Evolutionary conservation across 2,113 vertebrate genomes (phyloP).

Genomic region (Panthera tigris): DNA sequence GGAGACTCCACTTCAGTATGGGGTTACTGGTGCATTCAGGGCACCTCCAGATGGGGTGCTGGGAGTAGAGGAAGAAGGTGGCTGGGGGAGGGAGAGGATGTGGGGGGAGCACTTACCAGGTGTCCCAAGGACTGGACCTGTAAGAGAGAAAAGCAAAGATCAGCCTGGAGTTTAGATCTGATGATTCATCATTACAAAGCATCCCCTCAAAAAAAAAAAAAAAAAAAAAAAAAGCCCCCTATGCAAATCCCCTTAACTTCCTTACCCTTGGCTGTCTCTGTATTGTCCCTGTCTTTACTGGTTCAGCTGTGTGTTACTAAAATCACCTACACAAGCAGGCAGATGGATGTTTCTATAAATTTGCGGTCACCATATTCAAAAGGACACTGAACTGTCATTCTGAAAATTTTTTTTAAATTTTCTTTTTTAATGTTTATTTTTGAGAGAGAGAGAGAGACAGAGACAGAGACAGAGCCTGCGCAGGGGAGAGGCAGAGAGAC

Average conservation of each 20-base stretch:
- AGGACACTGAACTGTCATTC: not conserved
- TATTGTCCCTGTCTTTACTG: not conserved
- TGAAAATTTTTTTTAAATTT: not conserved
- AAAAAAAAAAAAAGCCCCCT: not conserved
- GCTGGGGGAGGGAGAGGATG: not conserved
- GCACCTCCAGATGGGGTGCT: not conserved
- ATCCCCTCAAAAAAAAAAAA: not conserved
- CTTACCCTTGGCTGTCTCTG: not conserved
- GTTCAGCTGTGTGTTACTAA: not conserved
- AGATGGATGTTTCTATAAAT: not conserved
- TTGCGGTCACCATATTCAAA: not conserved
- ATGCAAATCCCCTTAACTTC: not conserved
- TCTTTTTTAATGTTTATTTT: too few species aligned
- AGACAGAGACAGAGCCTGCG: too few species aligned
- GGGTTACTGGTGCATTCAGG: not conserved
- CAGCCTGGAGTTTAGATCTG: not conserved
- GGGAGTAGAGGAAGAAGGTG: not conserved
- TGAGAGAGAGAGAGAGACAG: too few species aligned
- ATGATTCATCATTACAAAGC: not conserved
- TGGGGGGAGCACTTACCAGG: slow-evolving; percentile 46
- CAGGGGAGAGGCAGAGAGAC: too few species aligned
- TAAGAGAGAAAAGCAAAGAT: slow-evolving; percentile 51
- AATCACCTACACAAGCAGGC: not conserved
- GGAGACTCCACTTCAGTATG: not conserved
- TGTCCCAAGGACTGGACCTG: slow-evolving; percentile 51